A percentile compares a stretch with the other conserved stretches of the same genome.
phyloP scores from a whole-genome alignment of 2,797 vertebrate genomes.

The Loris lydekkerianus region DNA sequence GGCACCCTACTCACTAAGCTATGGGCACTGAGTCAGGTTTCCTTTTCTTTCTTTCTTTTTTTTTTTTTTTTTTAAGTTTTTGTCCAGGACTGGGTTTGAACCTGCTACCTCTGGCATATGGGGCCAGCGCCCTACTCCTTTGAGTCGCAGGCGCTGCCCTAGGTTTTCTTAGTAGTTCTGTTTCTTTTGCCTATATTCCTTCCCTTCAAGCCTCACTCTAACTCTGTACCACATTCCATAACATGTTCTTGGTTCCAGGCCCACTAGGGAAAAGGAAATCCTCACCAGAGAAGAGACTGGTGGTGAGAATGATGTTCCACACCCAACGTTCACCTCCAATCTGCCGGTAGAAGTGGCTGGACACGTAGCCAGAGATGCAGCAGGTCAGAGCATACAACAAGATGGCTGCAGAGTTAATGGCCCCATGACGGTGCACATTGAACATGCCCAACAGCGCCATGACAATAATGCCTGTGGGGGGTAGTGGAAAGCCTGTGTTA shows the following conservation, averaged over 20 bases:
- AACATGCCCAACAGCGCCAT: constrained; percentile 97
- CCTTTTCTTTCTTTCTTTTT: no score
- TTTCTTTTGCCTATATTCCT: constrained; percentile 23
- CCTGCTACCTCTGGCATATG: no score
- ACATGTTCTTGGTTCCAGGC: background rate
- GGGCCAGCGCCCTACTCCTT: no score
- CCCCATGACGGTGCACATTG: constrained; percentile 95
- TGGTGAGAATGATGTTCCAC: constrained; percentile 97
- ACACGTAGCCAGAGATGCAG: constrained; percentile 96
- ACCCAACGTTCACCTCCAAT: constrained; percentile 96
- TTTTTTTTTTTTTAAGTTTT: no score
- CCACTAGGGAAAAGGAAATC: constrained; percentile 53
- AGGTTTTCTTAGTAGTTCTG: background rate
- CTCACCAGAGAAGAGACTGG: constrained; percentile 95
- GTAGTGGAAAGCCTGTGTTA: constrained; percentile 71
- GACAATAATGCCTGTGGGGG: constrained; percentile 92
- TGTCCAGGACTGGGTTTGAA: no score
- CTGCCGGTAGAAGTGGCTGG: constrained; percentile 96
- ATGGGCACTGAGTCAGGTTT: no score
- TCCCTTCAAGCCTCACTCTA: background rate
- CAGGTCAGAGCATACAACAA: constrained; percentile 95
- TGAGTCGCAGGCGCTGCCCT: no score
- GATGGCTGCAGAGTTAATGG: constrained; percentile 96
- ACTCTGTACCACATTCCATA: background rate
- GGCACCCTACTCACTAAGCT: no score